These are phyloP conservation scores for Ceyx melanurus DNA, from an alignment of 2,113 vertebrate species.

Conservation along the genomic window DNA sequence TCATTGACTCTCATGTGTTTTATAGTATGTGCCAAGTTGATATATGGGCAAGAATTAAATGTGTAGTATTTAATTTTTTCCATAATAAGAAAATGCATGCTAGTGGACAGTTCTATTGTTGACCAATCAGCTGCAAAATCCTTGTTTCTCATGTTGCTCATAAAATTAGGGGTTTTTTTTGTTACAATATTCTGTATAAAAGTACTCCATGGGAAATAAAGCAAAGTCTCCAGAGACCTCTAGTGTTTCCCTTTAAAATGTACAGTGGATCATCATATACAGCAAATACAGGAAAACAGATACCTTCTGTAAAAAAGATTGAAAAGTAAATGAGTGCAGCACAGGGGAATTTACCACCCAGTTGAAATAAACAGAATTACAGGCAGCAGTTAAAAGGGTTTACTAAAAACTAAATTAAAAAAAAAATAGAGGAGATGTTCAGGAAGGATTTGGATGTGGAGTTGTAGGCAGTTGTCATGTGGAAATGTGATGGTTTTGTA, in stretches of 20 bases:
- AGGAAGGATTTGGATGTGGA: neutral
- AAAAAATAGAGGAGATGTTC: neutral
- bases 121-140: neutral
- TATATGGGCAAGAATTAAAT: neutral
- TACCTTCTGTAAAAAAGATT: neutral
- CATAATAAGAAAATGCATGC: neutral
- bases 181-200: neutral
- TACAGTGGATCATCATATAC: neutral
- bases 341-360: neutral
- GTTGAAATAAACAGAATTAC: neutral
- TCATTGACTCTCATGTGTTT: neutral
- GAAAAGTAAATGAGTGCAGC: neutral
- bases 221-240: constrained; percentile 50
- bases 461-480: neutral
- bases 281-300: neutral
- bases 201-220: neutral
- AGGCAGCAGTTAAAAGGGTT: neutral
- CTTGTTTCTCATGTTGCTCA: neutral
- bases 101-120: neutral
- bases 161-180: neutral
- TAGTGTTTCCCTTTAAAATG: constrained; percentile 41
- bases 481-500: neutral
- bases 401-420: neutral
- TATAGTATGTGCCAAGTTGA: neutral
- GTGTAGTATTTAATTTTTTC: neutral